These are phyloP conservation scores for Potamilus streckersoni DNA, from an alignment of 1,140 invertebrate genomes.

Conservation along the genomic window DNA sequence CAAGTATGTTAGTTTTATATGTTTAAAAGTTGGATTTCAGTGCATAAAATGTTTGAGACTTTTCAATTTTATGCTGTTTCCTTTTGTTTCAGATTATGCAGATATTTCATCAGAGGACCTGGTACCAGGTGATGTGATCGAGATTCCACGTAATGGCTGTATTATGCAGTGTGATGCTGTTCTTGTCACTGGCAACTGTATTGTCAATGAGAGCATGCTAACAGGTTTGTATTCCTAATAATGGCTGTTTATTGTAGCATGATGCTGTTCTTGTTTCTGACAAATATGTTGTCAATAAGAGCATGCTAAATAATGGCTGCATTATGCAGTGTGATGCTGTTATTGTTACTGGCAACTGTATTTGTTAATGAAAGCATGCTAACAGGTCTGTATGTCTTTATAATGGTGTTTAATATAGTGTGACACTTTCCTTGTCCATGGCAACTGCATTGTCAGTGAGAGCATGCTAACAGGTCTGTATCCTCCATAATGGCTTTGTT, in stretches of 20 bases:
- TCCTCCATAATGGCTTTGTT: no score
- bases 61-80: not conserved
- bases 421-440: no score
- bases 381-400: conserved; percentile 75
- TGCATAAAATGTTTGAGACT: not conserved
- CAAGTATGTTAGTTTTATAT: not conserved
- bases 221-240: conserved; percentile 67
- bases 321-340: no score
- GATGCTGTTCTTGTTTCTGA: no score
- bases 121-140: conserved; percentile 89
- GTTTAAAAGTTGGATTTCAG: not conserved
- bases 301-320: no score
- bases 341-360: conserved; percentile 79
- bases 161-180: conserved; percentile 92
- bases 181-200: conserved; percentile 73
- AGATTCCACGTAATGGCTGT: conserved; percentile 86
- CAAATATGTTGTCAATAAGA: conserved; percentile 91
- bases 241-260: no score
- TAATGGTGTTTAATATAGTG: no score
- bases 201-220: no score
- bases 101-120: conserved; percentile 68
- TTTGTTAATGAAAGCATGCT: conserved; percentile 94
- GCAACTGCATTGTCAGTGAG: no score
- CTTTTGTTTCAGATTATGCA: conserved; percentile 19
- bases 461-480: no score